Conservation (phyloP, 2,888 invertebrate genomes). For the Anagyrus pseudococci region DNA sequence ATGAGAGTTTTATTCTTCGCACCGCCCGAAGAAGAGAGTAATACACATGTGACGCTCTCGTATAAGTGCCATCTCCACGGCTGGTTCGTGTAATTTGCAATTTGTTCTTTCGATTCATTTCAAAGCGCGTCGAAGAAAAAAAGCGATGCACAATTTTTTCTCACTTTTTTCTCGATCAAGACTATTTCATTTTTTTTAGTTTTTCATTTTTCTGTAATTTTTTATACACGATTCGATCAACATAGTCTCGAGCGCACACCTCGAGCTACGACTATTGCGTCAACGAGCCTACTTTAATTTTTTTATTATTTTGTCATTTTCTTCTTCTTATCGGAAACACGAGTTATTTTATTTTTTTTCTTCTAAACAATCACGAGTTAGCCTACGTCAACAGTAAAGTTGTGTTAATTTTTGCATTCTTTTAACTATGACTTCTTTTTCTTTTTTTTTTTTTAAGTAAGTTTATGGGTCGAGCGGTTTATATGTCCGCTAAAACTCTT, state of each 20-base stretch:
- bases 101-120: background rate
- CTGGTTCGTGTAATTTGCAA: background rate
- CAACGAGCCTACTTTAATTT: conserved; percentile 49
- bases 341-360: conserved; percentile 34
- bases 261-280: conserved; percentile 46
- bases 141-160: conserved; percentile 32
- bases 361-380: conserved; percentile 53
- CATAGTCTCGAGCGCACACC: conserved; percentile 30
- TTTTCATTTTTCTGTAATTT: background rate
- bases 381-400: conserved; percentile 47
- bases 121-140: conserved; percentile 15
- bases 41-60: too few relatives aligned
- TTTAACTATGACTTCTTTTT: conserved; percentile 13
- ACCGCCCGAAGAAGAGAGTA: conserved; percentile 36
- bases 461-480: conserved; percentile 1
- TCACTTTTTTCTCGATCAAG: conserved; percentile 13
- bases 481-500: conserved; percentile 1
- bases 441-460: conserved; percentile 23
- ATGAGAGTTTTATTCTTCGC: conserved; percentile 32
- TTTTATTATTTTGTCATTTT: conserved; percentile 39
- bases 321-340: conserved; percentile 22
- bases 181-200: conserved; percentile 24
- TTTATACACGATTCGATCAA: conserved; percentile 19
- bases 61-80: conserved; percentile 13
- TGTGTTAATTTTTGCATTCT: conserved; percentile 39